These are phyloP conservation scores for Plectrocnemia conspersa DNA, from an alignment of 1,140 invertebrate genomes.

Conservation along the genomic window DNA sequence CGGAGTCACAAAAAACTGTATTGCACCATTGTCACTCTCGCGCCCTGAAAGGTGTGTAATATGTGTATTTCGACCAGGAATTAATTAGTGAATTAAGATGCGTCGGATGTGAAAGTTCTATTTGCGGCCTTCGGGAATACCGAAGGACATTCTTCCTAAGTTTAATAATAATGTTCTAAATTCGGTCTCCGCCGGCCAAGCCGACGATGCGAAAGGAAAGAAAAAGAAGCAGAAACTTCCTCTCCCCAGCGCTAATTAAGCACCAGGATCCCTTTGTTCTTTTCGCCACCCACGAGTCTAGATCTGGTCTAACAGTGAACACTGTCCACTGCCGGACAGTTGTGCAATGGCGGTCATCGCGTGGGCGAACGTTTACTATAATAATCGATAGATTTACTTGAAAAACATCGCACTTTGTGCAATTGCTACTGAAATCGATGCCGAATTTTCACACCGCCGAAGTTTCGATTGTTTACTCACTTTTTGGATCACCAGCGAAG, in stretches of 20 bases:
- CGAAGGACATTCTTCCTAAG: conserved; percentile 5
- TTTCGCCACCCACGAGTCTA: too few relatives aligned
- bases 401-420: not conserved
- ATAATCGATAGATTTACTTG: not conserved
- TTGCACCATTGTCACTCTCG: too few relatives aligned
- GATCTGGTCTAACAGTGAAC: too few relatives aligned
- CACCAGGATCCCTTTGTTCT: too few relatives aligned
- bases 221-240: not conserved
- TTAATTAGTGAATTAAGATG: too few relatives aligned
- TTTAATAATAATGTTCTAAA: not conserved
- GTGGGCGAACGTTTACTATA: not conserved
- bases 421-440: not conserved
- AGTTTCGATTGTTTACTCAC: not conserved
- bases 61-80: too few relatives aligned
- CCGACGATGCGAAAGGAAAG: not conserved
- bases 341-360: not conserved
- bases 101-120: conserved; percentile 3
- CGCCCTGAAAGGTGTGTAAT: too few relatives aligned
- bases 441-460: not conserved
- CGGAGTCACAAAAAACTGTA: too few relatives aligned
- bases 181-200: not conserved
- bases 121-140: not conserved
- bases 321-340: not conserved
- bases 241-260: not conserved
- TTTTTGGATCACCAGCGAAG: not conserved